Conservation (phyloP, 2,888 invertebrate genomes). For the Flexamia atlantica region DNA sequence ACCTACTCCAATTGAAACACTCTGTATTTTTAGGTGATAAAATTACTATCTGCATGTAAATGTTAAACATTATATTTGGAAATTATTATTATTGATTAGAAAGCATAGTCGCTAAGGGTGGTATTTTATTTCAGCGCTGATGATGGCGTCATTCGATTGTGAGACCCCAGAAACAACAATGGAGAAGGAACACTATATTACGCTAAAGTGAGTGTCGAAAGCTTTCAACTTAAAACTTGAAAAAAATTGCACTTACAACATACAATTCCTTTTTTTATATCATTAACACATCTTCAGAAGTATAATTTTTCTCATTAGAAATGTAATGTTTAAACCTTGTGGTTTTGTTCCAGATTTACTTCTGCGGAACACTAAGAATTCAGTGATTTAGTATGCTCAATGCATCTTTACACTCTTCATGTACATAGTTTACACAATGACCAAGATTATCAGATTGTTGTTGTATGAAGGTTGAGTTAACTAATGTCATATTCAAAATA, state of each 20-base stretch:
- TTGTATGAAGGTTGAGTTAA: background rate
- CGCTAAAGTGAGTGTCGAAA: constrained; percentile 78
- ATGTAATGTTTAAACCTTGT: no score
- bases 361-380: background rate
- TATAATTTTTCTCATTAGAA: no score
- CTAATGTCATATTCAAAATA: background rate
- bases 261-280: no score
- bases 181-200: constrained; percentile 95
- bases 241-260: no score
- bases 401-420: background rate
- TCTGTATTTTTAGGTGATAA: no score
- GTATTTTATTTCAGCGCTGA: constrained; percentile 81
- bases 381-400: background rate
- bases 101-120: no score
- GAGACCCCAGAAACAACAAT: constrained; percentile 94
- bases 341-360: background rate
- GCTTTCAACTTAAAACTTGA: no score
- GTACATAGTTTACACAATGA: background rate
- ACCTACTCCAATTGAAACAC: no score
- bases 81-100: no score
- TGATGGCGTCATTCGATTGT: constrained; percentile 95
- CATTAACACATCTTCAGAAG: no score
- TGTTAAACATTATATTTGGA: no score
- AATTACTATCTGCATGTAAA: no score
- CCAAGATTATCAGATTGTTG: constrained; percentile 2